phyloP scores from a whole-genome alignment of 2,113 vertebrate species.

The Gasterosteus aculeatus region DNA sequence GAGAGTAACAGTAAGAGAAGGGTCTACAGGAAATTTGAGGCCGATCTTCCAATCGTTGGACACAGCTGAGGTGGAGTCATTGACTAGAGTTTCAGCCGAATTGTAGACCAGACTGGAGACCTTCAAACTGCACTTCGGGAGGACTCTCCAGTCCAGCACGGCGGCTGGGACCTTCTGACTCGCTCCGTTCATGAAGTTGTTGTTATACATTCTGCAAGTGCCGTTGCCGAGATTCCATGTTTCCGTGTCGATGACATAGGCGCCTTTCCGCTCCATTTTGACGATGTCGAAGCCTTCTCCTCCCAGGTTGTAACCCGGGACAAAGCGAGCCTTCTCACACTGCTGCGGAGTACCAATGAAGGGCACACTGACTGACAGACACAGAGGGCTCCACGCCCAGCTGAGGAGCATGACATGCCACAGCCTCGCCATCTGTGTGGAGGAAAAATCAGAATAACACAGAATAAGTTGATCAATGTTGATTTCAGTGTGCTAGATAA shows the following conservation, averaged over 20 bases:
- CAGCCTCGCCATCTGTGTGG: conserved; percentile 29
- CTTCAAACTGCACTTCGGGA: conserved; percentile 23
- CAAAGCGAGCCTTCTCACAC: conserved; percentile 41
- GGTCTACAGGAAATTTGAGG: conserved; percentile 51
- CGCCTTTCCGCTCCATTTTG: conserved; percentile 53
- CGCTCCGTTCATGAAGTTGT: neutral
- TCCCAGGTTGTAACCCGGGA: conserved; percentile 57
- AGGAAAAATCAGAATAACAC: neutral
- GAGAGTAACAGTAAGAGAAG: accelerated
- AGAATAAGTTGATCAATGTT: neutral
- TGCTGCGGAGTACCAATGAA: conserved; percentile 16
- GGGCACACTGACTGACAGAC: neutral
- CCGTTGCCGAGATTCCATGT: conserved; percentile 42
- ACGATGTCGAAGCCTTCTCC: conserved; percentile 62
- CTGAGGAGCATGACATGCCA: conserved; percentile 22
- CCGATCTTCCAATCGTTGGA: conserved; percentile 71
- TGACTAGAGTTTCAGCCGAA: conserved; percentile 64
- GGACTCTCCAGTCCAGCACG: conserved; percentile 45
- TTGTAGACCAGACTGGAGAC: conserved; percentile 47
- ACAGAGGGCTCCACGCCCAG: conserved; percentile 6
- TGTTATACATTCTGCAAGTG: conserved; percentile 23
- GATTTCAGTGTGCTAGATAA: neutral
- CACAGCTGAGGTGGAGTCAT: conserved; percentile 47
- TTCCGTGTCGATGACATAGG: conserved; percentile 58
- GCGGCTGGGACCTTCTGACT: conserved; percentile 42